Percentiles rank a stretch among this genome's conserved stretches.
phyloP scores from a whole-genome alignment of 2,113 vertebrate species.

The Dipodomys ordii region DNA sequence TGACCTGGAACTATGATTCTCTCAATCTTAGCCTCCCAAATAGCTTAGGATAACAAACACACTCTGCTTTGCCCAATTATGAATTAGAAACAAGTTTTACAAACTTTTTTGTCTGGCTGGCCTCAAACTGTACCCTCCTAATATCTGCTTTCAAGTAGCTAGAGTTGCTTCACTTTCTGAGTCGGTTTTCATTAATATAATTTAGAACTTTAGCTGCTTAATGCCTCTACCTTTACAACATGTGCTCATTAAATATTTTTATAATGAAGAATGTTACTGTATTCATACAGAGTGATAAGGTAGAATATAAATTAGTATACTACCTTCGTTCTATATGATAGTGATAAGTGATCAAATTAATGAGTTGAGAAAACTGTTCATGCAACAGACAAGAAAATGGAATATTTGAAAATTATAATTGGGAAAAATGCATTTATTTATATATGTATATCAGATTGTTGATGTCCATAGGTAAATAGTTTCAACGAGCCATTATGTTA shows the following conservation, averaged over 20 bases:
- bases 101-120: too few species aligned
- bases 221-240: background rate
- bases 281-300: background rate
- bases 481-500: too few species aligned
- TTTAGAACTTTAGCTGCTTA: background rate
- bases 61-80: too few species aligned
- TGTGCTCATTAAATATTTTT: conserved; percentile 16
- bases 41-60: too few species aligned
- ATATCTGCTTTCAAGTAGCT: too few species aligned
- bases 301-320: background rate
- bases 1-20: too few species aligned
- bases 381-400: conserved; percentile 30
- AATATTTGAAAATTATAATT: background rate
- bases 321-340: conserved; percentile 13
- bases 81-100: too few species aligned
- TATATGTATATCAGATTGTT: background rate
- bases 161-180: conserved; percentile 8
- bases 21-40: too few species aligned
- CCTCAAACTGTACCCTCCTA: too few species aligned
- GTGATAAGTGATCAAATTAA: conserved; percentile 11
- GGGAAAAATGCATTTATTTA: background rate
- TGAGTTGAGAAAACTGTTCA: conserved; percentile 33
- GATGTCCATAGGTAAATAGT: too few species aligned
- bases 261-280: conserved; percentile 26
- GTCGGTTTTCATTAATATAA: conserved; percentile 35